Percentiles rank a stretch among this genome's conserved stretches.
These are phyloP conservation scores for Agelas oroides DNA, from an alignment of 37 sponge, comb jelly and placozoan genomes.

Conservation along the genomic window DNA sequence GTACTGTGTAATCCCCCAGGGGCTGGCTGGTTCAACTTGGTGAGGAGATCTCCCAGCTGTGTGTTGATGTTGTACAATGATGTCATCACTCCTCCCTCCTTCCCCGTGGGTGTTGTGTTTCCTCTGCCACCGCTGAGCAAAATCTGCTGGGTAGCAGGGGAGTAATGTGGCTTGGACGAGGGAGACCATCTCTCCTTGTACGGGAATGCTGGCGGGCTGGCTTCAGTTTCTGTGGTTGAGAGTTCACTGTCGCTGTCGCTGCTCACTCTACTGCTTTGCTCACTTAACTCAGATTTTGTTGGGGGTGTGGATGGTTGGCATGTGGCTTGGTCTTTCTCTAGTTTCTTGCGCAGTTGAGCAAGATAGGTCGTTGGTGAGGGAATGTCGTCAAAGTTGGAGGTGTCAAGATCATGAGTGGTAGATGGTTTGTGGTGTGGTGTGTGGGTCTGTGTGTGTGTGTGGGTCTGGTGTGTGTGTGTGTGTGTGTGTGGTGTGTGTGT, in stretches of 20 bases:
- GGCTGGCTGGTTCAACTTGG: not conserved
- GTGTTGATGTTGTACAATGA: slow-evolving; percentile 54
- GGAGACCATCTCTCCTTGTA: not conserved
- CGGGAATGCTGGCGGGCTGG: not conserved
- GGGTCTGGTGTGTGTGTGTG: not conserved
- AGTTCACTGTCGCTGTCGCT: not conserved
- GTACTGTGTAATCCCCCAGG: no score
- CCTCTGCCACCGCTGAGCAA: not conserved
- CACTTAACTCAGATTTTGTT: not conserved
- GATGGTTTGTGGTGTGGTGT: not conserved
- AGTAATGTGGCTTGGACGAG: not conserved
- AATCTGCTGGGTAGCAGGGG: not conserved
- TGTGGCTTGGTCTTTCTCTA: not conserved
- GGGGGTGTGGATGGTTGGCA: no score
- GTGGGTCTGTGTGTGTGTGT: not conserved
- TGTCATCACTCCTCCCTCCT: not conserved
- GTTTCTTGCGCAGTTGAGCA: slow-evolving; percentile 5
- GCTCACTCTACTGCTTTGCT: not conserved
- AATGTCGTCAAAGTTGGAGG: slow-evolving; percentile 5
- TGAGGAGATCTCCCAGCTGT: slow-evolving; percentile 54
- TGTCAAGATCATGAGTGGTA: slow-evolving; percentile 1
- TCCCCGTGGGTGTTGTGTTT: not conserved
- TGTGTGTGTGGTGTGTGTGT: not conserved
- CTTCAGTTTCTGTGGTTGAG: not conserved
- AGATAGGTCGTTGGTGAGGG: slow-evolving; percentile 44